Evolutionary conservation across 2,888 invertebrate species (phyloP).

Genomic region (Machimus atricapillus): DNA sequence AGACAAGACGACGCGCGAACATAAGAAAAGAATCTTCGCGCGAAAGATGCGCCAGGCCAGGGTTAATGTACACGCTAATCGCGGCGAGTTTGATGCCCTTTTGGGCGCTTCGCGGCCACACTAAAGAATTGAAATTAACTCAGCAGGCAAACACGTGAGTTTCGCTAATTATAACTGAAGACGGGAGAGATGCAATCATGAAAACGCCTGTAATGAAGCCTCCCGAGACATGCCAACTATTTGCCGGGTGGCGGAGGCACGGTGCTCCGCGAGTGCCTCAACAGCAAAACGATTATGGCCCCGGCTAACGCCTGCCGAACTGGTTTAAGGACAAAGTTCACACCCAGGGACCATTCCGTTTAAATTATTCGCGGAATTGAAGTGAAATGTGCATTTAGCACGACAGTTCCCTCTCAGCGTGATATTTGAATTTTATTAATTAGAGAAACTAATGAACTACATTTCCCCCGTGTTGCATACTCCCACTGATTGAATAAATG

Average conservation of each 20-base stretch:
- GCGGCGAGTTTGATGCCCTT: conserved; percentile 16
- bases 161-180: conserved; percentile 8
- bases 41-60: neutral
- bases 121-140: neutral
- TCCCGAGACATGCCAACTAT: neutral
- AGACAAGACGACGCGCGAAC: neutral
- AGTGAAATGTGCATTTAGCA: neutral
- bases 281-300: neutral
- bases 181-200: neutral
- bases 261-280: neutral
- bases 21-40: neutral
- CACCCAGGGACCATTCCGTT: neutral
- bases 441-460: neutral
- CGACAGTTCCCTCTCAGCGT: neutral
- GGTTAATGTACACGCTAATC: conserved; percentile 27
- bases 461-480: neutral
- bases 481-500: neutral
- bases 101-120: neutral
- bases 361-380: neutral
- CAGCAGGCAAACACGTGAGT: conserved; percentile 3
- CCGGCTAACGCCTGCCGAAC: neutral
- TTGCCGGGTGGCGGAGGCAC: neutral
- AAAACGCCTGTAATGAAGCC: neutral
- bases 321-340: neutral
- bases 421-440: neutral